Evolutionary conservation across 2,797 vertebrate species (phyloP), one percentile per base, ranked within the genome.

Genomic region (Ptychobarbus kaznakovi): DNA sequence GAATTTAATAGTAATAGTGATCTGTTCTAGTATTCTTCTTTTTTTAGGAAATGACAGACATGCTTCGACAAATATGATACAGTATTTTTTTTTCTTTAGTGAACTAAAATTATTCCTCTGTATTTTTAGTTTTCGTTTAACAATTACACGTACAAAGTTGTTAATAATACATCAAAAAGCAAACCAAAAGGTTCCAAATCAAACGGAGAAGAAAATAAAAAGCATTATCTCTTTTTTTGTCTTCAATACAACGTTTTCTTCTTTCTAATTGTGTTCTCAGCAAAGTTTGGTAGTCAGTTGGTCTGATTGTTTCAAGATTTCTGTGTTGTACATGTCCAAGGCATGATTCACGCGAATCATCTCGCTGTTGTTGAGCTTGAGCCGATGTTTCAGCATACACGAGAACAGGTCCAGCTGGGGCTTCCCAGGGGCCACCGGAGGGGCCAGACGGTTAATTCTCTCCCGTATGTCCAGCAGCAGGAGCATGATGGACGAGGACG

Each of bases 241-340:
- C 51, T 89, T 86, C 44, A 86, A 90, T 81, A 87, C 74, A 58
- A 75, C 85, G 18, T 40, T 42, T 15, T 42, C 63, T 15, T 58
- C 38, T 28, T 73, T n/a, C 44, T 18, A 25, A 15, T n/a, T 61
- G 66, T 74, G 68, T 74, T 44, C 89, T 97, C 96, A 99, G 93
- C 97, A 99, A 94, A 99, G 97, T 95, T 99, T 99, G 89, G 97
- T 96, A 87, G 97, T 99, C 96, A 99, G 97, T 91, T 98, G 97
- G 93, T 99, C 98, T 1, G 97, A 97, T 94, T 99, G 98, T 96
- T 99, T 99, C 92, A 99, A 97, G 93, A 99, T 98, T 95, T 99
- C 98, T 0, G 97, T 98, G 94, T 98, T 99, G 96, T 99, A 99
- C 95, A 99, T 97, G 95, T 99, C 98, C 96, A 99, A 93, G 3